These are phyloP conservation scores for Monomorium pharaonis DNA, from an alignment of 1,140 invertebrate genomes.

Conservation along the genomic window DNA sequence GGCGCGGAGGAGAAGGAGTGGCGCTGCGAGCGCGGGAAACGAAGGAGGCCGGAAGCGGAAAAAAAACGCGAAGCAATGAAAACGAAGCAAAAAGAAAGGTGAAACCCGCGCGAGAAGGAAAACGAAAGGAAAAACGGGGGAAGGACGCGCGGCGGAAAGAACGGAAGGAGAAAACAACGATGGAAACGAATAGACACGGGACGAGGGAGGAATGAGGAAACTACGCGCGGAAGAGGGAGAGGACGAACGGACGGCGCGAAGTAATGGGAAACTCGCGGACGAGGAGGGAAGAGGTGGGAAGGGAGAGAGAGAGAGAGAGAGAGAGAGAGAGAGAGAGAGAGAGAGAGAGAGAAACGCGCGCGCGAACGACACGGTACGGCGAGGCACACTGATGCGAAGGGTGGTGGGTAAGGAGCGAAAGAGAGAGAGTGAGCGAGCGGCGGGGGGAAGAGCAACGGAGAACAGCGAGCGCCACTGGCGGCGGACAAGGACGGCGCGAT, in stretches of 20 bases:
- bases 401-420: background rate
- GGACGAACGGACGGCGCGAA: slow-evolving; percentile 12
- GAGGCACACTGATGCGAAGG: background rate
- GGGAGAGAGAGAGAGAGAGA: background rate
- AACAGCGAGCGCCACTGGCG: background rate
- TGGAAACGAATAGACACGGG: background rate
- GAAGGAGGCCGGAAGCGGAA: background rate
- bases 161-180: slow-evolving; percentile 10
- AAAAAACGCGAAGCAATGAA: background rate
- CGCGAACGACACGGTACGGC: background rate
- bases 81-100: no score
- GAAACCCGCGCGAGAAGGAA: background rate
- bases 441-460: background rate
- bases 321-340: background rate
- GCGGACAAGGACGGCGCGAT: slow-evolving; percentile 38
- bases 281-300: slow-evolving; percentile 6
- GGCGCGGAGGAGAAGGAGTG: background rate
- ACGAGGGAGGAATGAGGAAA: background rate
- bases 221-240: background rate
- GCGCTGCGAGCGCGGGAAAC: background rate
- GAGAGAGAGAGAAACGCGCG: slow-evolving; percentile 21
- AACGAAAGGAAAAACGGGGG: background rate
- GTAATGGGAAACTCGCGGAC: background rate
- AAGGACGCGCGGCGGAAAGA: background rate
- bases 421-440: background rate